phyloP scores from a whole-genome alignment of 2,888 invertebrate species.

The Globia sparganii region DNA sequence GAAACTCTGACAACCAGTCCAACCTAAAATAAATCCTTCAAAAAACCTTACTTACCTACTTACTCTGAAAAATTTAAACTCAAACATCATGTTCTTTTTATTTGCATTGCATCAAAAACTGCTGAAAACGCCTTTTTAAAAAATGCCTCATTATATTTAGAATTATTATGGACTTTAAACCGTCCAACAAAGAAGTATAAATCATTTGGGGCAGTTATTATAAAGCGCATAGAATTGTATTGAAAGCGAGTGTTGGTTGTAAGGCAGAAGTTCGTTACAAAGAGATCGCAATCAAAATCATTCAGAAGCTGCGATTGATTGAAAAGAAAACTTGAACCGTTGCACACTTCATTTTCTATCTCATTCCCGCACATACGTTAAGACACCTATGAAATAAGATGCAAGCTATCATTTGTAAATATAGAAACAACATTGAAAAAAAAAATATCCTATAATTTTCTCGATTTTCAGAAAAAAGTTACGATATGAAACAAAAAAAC shows the following conservation, averaged over 20 bases:
- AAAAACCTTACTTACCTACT: background rate
- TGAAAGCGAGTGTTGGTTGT: conserved; percentile 25
- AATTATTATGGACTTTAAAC: conserved; percentile 13
- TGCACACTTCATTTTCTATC: background rate
- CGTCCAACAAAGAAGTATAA: conserved; percentile 5
- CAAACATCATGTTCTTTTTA: conserved; percentile 1
- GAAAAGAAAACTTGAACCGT: background rate
- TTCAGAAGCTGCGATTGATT: background rate
- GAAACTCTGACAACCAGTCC: background rate
- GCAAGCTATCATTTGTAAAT: background rate
- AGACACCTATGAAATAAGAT: background rate
- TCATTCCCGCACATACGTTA: background rate
- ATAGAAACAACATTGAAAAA: background rate
- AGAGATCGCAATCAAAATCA: conserved; percentile 23
- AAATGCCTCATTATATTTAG: conserved; percentile 7
- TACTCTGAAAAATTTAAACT: background rate
- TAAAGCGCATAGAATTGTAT: conserved; percentile 28
- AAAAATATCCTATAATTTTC: too few species aligned
- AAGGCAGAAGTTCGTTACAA: conserved; percentile 12
- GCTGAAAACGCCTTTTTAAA: background rate
- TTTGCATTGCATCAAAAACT: background rate
- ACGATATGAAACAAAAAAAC: background rate
- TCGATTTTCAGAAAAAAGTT: background rate
- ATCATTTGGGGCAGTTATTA: conserved; percentile 14
- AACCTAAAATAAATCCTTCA: background rate